Evolutionary conservation across 2,113 vertebrate genomes (phyloP), one percentile per base, ranked within the genome.

Genomic region (Petaurus breviceps): DNA sequence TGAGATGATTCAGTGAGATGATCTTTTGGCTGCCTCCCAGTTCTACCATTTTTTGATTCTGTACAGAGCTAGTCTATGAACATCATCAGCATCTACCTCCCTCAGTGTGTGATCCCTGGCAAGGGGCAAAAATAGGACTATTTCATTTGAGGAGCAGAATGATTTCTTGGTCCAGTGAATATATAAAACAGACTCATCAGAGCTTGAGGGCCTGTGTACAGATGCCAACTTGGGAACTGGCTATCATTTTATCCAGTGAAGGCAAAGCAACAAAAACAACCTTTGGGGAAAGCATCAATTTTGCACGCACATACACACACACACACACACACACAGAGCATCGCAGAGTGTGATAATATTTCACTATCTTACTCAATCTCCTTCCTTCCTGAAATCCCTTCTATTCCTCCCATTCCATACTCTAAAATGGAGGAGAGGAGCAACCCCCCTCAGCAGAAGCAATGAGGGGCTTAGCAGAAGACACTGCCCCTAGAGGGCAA

Each of bases 301-400:
- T 94, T 57, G 50, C 4, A 3, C 57, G 4, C 47, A 49, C 47
- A 49, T 4, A 49, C 47, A 49, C 47, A 49, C 28, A 3, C 53
- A 3, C 8, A 9, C 11, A 11, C 53, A 23, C 2, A 23, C 5
- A 22, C 37, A 31, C 25, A 68, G 51, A 54, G 16, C 11, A 93
- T 89, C 94, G 89, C 91, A 52, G 50, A 19, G 49, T 89, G n/a
- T 57, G 94, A 96, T 96, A 96, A 93, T 94, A 95, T 96, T 97
- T 96, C 94, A 94, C 92, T 96, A 97, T 97, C 92, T 93, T 97
- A 90, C 95, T 96, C 97, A 3, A 94, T 94, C 94, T 96, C 97
- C 97, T 95, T 95, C 84, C 92, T 95, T 92, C 90, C 31, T 95
- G 53, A 96, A 97, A 96, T 95, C 43, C 51, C 52, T 14, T 97